Conservation (phyloP, 2,888 invertebrate genomes). For the Allophyes oxyacanthae region DNA sequence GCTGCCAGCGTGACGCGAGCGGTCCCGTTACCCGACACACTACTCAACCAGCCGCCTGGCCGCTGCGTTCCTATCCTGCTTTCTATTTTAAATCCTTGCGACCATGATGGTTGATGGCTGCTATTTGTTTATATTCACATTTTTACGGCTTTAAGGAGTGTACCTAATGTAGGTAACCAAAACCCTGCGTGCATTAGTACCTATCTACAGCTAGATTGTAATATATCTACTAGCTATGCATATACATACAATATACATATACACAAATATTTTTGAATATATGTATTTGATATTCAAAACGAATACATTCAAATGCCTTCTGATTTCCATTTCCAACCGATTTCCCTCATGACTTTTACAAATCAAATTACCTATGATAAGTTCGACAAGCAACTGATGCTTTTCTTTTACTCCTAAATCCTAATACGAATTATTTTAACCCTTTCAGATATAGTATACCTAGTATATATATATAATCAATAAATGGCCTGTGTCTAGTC, state of each 20-base stretch:
- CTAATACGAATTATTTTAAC: conserved; percentile 2
- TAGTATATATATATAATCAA: conserved; percentile 1
- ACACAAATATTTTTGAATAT: too few relatives aligned
- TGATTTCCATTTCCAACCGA: conserved; percentile 7
- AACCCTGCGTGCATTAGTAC: too few relatives aligned
- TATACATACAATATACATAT: too few relatives aligned
- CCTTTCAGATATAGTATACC: background rate
- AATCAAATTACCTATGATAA: background rate
- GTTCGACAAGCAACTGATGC: conserved; percentile 8
- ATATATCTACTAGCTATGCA: too few relatives aligned
- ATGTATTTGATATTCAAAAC: too few relatives aligned
- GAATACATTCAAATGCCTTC: conserved; percentile 15
- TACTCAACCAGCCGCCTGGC: conserved; percentile 49
- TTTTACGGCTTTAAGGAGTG: conserved; percentile 1
- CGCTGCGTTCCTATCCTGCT: conserved; percentile 64
- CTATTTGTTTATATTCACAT: conserved; percentile 13
- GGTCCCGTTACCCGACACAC: conserved; percentile 83
- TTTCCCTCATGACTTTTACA: conserved; percentile 26
- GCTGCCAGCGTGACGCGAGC: conserved; percentile 65
- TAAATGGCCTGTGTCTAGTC: background rate
- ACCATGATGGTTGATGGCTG: conserved; percentile 43
- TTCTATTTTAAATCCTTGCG: conserved; percentile 70
- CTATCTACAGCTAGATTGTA: too few relatives aligned
- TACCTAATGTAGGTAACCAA: too few relatives aligned
- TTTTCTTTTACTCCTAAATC: conserved; percentile 8